Conservation (phyloP, 2,888 invertebrate species). For the Amiota communis region DNA sequence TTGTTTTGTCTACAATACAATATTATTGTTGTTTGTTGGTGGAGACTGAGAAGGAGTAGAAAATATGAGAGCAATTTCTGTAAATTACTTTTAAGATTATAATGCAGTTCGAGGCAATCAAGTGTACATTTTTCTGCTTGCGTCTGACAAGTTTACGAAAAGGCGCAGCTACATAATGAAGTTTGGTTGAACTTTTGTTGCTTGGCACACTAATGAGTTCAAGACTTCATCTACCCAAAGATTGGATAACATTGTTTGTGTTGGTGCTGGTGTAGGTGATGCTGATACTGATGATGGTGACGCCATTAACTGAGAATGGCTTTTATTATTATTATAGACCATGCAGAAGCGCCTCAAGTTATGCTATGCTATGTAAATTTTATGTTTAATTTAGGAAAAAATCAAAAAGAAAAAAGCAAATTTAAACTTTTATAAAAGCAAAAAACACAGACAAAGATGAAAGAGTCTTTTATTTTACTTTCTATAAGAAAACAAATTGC, state of each 20-base stretch:
- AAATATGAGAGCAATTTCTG: neutral
- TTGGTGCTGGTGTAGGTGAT: no score
- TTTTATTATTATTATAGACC: neutral
- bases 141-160: neutral
- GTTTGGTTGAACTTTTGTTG: conserved; percentile 1
- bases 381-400: neutral
- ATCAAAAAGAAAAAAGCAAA: neutral
- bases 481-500: neutral
- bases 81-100: conserved; percentile 7
- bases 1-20: no score
- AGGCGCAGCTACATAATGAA: neutral
- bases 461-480: no score
- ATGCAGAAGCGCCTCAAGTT: neutral
- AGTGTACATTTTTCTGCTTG: conserved; percentile 1
- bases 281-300: neutral
- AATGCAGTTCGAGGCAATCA: conserved; percentile 22
- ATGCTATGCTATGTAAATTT: conserved; percentile 4
- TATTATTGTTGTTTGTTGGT: no score
- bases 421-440: neutral
- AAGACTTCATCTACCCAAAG: neutral
- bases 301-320: neutral
- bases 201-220: conserved; percentile 7
- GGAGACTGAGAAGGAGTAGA: neutral
- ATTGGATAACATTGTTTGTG: no score
- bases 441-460: no score